phyloP scores from a whole-genome alignment of 2,113 vertebrate species.

The Phasianus colchicus region DNA sequence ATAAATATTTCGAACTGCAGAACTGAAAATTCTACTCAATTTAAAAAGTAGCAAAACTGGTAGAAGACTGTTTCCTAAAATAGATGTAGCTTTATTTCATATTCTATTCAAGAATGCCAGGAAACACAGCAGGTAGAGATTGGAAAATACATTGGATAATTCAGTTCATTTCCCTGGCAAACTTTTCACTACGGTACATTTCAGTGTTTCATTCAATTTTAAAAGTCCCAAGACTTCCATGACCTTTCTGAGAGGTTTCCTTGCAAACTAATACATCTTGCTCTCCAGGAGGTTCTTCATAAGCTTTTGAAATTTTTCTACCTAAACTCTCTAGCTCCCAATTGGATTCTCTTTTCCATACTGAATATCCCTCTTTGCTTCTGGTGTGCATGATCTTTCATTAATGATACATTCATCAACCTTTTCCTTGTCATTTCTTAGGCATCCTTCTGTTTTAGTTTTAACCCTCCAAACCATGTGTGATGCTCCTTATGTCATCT shows the following conservation, averaged over 20 bases:
- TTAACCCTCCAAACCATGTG: background rate
- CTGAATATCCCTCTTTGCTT: conserved; percentile 2
- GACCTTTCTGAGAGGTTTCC: conserved; percentile 50
- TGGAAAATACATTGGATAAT: conserved; percentile 63
- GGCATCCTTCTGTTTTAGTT: background rate
- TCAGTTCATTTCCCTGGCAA: conserved; percentile 49
- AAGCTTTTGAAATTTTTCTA: conserved; percentile 48
- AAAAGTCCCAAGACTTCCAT: conserved; percentile 65
- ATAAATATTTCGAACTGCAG: background rate
- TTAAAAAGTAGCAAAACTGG: background rate
- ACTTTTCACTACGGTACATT: conserved; percentile 38
- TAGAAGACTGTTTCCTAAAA: conserved; percentile 14
- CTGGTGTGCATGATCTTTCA: background rate
- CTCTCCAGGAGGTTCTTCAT: conserved; percentile 64
- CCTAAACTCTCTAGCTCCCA: conserved; percentile 37
- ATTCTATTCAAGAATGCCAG: conserved; percentile 33
- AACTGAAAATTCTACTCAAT: background rate
- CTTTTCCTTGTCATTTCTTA: background rate
- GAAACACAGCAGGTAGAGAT: conserved; percentile 52
- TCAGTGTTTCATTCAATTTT: conserved; percentile 69
- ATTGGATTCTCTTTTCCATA: conserved; percentile 12
- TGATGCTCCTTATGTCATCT: background rate
- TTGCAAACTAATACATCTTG: conserved; percentile 49
- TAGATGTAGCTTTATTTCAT: conserved; percentile 1
- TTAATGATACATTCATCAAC: background rate